Evolutionary conservation across 2,797 vertebrate species (phyloP).

Genomic region (Taeniopygia guttata): DNA sequence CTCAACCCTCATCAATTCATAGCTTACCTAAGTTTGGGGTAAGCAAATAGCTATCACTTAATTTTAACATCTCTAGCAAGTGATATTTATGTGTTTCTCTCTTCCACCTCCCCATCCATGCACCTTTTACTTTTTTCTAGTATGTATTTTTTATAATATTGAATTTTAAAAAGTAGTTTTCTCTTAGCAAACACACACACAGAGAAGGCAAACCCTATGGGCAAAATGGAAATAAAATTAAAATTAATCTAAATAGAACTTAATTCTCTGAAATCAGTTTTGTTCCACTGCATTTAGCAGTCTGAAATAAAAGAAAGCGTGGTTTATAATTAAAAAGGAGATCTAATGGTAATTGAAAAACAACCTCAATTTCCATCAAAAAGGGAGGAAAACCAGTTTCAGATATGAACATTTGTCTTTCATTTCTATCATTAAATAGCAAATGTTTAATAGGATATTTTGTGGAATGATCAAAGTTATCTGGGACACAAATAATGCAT

Average conservation of each 20-base stretch:
- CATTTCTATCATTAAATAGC: neutral
- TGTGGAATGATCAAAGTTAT: neutral
- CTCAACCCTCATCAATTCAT: neutral
- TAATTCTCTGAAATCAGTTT: slow-evolving; percentile 42
- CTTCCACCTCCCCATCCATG: neutral
- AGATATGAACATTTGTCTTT: neutral
- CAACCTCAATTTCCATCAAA: neutral
- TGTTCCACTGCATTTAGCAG: slow-evolving; percentile 41
- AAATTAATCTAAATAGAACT: slow-evolving; percentile 32
- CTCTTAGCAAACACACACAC: neutral
- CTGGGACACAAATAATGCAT: neutral
- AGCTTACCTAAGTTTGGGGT: neutral
- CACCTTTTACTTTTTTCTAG: neutral
- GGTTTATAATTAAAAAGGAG: neutral
- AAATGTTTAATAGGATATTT: neutral
- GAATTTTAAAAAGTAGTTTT: neutral
- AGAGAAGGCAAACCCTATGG: neutral
- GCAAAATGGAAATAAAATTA: slow-evolving; percentile 19
- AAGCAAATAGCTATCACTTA: neutral
- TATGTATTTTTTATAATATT: neutral
- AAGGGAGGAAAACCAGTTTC: neutral
- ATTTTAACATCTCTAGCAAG: neutral
- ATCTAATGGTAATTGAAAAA: neutral
- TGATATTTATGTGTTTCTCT: neutral
- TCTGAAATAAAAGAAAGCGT: neutral